These are phyloP conservation scores for Epizoanthus fatuus DNA, from an alignment of 92 coral and sea anemone species.

Conservation along the genomic window DNA sequence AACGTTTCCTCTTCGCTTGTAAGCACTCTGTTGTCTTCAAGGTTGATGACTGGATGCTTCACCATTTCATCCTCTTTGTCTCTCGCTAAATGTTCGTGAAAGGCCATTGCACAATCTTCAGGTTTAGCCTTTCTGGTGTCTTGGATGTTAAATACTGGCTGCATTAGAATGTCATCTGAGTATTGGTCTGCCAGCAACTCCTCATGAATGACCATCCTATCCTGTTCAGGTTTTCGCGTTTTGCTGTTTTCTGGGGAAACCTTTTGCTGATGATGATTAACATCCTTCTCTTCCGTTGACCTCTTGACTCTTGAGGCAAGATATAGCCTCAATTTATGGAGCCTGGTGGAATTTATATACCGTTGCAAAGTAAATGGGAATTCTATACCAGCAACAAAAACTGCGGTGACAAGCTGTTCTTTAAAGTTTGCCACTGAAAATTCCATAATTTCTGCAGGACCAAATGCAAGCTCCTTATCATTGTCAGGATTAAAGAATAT, in stretches of 20 bases:
- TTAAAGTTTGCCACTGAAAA: constrained; percentile 17
- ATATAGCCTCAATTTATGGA: constrained; percentile 37
- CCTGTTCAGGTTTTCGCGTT: neutral
- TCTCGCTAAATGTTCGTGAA: no score
- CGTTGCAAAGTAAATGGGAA: constrained; percentile 19
- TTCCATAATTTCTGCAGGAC: constrained; percentile 9
- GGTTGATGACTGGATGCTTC: neutral
- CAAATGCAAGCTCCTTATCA: constrained; percentile 44
- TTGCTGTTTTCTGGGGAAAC: no score
- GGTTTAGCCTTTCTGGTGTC: constrained; percentile 8
- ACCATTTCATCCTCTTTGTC: constrained; percentile 44
- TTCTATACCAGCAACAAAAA: constrained; percentile 1
- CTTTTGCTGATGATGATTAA: constrained; percentile 7
- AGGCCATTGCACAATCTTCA: no score
- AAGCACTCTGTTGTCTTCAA: no score
- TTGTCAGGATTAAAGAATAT: constrained; percentile 51
- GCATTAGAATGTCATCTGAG: no score
- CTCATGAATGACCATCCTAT: constrained; percentile 45
- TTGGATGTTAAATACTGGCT: no score
- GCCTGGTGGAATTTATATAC: constrained; percentile 2
- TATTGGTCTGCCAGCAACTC: constrained; percentile 63
- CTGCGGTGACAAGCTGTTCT: neutral
- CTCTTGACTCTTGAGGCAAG: constrained; percentile 39
- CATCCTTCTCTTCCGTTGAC: constrained; percentile 38
- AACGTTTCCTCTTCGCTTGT: constrained; percentile 62